A percentile compares a stretch with the other conserved stretches of the same genome.
These are phyloP conservation scores for Machimus atricapillus DNA, from an alignment of 2,888 invertebrate species.

Conservation along the genomic window DNA sequence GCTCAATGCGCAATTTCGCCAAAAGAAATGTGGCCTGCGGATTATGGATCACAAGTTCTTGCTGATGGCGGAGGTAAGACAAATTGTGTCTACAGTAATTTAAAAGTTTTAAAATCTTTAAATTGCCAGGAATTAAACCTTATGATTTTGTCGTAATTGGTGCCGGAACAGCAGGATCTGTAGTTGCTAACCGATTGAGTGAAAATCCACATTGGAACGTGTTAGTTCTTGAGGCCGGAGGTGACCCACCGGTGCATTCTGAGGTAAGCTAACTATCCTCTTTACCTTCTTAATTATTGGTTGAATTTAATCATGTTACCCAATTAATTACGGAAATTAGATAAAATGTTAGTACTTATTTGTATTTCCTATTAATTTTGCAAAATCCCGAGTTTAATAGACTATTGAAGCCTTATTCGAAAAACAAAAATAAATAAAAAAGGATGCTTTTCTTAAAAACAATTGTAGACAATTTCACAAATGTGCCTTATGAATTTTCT, in stretches of 20 bases:
- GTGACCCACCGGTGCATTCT: constrained; percentile 52
- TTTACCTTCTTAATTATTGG: not conserved
- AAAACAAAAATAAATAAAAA: no score
- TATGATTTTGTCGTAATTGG: constrained; percentile 47
- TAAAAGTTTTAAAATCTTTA: not conserved
- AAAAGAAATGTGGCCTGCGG: constrained; percentile 66
- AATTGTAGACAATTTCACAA: no score
- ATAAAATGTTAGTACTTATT: no score
- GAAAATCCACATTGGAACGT: constrained; percentile 52
- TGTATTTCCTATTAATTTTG: no score
- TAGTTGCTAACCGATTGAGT: constrained; percentile 52
- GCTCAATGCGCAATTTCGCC: constrained; percentile 62
- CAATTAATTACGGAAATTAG: not conserved
- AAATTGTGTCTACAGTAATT: not conserved
- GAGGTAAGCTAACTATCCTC: constrained; percentile 42
- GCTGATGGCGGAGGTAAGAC: not conserved
- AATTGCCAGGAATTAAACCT: constrained; percentile 9
- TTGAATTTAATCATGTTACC: not conserved
- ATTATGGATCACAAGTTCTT: constrained; percentile 52
- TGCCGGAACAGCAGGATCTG: constrained; percentile 47
- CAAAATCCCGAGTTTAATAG: no score
- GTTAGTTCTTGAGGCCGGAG: constrained; percentile 52
- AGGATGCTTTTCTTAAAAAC: no score
- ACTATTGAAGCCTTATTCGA: no score
- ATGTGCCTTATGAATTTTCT: no score